A percentile compares a stretch with the other conserved stretches of the same genome.
Conservation (phyloP, 2,888 invertebrate species). For the Amphiduros pacificus region DNA sequence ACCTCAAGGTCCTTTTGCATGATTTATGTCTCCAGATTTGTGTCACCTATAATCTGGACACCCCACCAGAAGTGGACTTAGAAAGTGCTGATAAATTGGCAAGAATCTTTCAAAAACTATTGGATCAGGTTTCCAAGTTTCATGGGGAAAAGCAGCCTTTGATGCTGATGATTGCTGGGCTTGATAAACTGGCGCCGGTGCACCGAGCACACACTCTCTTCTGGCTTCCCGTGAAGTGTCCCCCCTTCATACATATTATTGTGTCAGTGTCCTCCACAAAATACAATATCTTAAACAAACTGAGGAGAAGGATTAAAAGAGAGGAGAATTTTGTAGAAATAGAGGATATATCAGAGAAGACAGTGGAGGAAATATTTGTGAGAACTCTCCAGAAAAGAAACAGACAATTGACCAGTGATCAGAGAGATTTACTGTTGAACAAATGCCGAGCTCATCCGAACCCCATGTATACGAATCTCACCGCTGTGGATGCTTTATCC, state of each 20-base stretch:
- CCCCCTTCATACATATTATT: constrained; percentile 17
- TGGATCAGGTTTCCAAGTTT: constrained; percentile 17
- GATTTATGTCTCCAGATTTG: constrained; percentile 8
- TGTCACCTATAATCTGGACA: constrained; percentile 7
- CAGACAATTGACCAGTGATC: constrained; percentile 4
- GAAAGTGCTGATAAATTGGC: constrained; percentile 2
- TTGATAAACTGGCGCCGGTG: constrained; percentile 10
- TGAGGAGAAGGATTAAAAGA: not conserved
- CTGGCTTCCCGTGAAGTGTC: constrained; percentile 22
- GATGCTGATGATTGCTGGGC: constrained; percentile 19
- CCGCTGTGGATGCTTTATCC: constrained; percentile 7
- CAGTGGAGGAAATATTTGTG: constrained; percentile 10
- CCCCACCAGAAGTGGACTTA: not conserved
- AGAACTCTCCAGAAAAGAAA: constrained; percentile 4
- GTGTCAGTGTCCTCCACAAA: constrained; percentile 5
- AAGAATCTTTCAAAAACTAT: not conserved
- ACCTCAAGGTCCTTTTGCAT: constrained; percentile 4
- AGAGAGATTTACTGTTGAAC: constrained; percentile 10
- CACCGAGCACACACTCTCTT: constrained; percentile 16
- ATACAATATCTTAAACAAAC: not conserved
- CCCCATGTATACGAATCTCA: constrained; percentile 10
- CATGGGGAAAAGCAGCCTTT: constrained; percentile 22
- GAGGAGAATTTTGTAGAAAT: constrained; percentile 5
- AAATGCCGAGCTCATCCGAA: constrained; percentile 6
- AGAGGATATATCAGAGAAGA: constrained; percentile 1